Evolutionary conservation across 2,888 invertebrate genomes (phyloP).

Genomic region (Tetheella fluctuosa): DNA sequence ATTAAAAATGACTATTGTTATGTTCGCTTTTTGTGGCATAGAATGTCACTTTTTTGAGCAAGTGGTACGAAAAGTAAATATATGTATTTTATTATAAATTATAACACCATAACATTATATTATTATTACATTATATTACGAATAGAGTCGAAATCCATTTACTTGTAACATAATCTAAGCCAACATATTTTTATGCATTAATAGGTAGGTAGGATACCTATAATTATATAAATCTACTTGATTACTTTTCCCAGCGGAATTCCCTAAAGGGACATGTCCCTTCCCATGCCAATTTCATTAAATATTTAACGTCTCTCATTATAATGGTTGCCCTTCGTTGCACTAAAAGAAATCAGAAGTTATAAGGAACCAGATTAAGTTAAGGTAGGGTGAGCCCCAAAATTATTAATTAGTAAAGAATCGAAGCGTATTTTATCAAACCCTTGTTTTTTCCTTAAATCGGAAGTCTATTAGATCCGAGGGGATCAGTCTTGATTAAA

Average conservation of each 20-base stretch:
- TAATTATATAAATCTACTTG: not conserved
- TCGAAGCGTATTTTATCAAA: conserved; percentile 1
- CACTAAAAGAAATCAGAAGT: not conserved
- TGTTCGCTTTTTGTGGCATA: no score
- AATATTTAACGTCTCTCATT: conserved; percentile 1
- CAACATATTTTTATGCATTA: no score
- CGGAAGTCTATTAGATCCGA: not conserved
- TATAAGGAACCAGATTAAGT: conserved; percentile 8
- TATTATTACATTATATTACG: no score
- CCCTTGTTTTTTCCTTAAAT: conserved; percentile 4
- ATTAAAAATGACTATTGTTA: no score
- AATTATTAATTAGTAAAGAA: conserved; percentile 12
- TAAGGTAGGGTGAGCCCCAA: not conserved
- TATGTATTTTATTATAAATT: no score
- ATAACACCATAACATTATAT: no score
- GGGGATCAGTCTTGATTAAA: not conserved
- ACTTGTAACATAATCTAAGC: no score
- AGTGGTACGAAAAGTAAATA: no score
- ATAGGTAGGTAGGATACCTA: not conserved
- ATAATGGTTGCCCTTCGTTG: not conserved
- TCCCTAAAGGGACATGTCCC: not conserved
- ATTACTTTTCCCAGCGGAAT: not conserved
- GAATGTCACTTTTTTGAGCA: no score
- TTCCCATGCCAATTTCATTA: not conserved
- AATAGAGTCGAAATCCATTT: no score